Conservation (phyloP, 53 echinoderm and acorn worm species). For the Arbacia lixula region DNA sequence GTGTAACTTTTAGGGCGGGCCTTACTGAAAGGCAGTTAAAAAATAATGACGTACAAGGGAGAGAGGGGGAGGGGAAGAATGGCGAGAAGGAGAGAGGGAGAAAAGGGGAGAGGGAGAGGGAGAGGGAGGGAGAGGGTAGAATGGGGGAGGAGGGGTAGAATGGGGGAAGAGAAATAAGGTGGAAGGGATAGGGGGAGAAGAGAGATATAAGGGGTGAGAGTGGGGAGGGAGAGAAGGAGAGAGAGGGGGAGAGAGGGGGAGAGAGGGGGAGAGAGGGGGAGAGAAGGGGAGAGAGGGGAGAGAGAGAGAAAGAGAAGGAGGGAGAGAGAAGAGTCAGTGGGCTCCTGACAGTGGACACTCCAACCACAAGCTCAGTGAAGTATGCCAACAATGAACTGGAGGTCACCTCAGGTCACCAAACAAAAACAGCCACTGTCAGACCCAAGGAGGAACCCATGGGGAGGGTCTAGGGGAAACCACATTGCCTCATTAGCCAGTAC, state of each 20-base stretch:
- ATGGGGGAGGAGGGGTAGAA: not conserved
- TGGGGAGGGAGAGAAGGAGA: not conserved
- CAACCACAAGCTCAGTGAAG: constrained; percentile 34
- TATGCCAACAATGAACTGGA: constrained; percentile 37
- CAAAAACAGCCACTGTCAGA: constrained; percentile 44
- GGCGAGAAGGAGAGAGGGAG: not conserved
- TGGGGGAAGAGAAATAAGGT: not conserved
- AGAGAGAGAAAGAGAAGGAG: not conserved
- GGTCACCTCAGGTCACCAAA: constrained; percentile 39
- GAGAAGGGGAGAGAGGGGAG: not conserved
- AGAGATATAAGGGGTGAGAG: not conserved
- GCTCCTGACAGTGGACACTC: not conserved
- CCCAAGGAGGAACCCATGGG: not conserved
- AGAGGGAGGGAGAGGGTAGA: not conserved
- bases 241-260: not conserved
- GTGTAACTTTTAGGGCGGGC: too few species aligned
- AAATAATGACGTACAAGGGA: not conserved
- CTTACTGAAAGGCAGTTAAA: too few species aligned
- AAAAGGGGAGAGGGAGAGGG: not conserved
- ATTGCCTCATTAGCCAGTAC: constrained; percentile 6
- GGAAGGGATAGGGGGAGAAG: not conserved
- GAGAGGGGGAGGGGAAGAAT: not conserved
- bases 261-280: not conserved
- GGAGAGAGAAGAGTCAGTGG: too few species aligned
- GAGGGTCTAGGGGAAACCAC: constrained; percentile 8